These are phyloP conservation scores for Formicarius rufipectus DNA, from an alignment of 2,113 vertebrate genomes.

Conservation along the genomic window DNA sequence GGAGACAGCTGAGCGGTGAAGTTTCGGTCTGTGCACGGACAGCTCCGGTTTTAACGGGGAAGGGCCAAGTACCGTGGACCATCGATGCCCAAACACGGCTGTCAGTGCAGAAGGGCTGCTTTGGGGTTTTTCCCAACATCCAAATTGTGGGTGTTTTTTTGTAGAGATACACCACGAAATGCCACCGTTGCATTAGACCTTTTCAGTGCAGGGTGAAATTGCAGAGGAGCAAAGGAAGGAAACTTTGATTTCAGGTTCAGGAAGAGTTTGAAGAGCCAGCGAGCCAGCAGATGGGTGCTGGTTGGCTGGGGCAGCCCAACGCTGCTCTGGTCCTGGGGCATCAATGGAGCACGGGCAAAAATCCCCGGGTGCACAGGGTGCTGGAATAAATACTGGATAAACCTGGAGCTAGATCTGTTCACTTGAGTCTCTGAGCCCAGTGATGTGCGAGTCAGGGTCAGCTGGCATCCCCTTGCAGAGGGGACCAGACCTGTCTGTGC, in stretches of 20 bases:
- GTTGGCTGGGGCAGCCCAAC: rapidly evolving
- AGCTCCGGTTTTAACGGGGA: rapidly evolving
- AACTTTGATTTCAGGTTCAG: rapidly evolving
- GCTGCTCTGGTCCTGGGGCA: rapidly evolving
- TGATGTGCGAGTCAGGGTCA: not conserved
- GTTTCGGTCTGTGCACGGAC: rapidly evolving
- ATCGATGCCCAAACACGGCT: rapidly evolving
- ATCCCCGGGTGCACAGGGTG: rapidly evolving
- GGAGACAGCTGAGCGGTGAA: rapidly evolving
- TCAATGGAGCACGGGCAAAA: rapidly evolving
- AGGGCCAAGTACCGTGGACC: rapidly evolving
- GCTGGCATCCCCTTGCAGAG: not conserved
- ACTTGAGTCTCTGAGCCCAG: not conserved
- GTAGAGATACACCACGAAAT: not conserved
- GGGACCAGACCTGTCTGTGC: not conserved
- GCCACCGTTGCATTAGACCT: rapidly evolving
- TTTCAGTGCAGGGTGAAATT: not conserved
- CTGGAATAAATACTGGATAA: not conserved
- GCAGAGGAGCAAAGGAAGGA: not conserved
- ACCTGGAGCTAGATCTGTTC: not conserved
- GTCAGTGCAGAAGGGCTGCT: rapidly evolving
- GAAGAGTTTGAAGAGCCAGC: rapidly evolving
- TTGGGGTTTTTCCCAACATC: not conserved
- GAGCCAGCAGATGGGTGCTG: rapidly evolving
- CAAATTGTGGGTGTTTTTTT: rapidly evolving